Evolutionary conservation across 2,113 vertebrate species (phyloP), one percentile per base, ranked within the genome.

Genomic region (Chaetorhynchus papuensis): DNA sequence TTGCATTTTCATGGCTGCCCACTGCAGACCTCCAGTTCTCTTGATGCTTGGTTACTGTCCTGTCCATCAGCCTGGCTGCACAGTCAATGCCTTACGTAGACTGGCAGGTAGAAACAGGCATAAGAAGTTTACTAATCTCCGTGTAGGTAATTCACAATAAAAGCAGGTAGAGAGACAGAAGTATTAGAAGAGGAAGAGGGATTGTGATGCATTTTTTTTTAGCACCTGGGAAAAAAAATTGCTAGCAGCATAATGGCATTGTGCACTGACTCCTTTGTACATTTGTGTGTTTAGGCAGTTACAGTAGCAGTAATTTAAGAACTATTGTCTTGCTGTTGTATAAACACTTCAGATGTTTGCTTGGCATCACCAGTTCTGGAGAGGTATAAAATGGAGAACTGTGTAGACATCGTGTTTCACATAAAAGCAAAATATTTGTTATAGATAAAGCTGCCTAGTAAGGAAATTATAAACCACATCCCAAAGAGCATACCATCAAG

Each of bases 391-490:
- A 71, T 83, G 70, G 77, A 95, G 93, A 85, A 79, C 91, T 85
- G 53, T 89, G 69, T 86, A 96, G 94, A 90, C 85, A 65, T 52
- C 44, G 47, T 81, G 52, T 88, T 96, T 93, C 84, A 68, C 83
- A 68, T 87, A 79, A 89, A 96, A 95, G 85, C 83, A 90, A 94
- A 96, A 93, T 92, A 94, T 96, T 94, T 96, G 76, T 83, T 90
- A 10, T 86, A 94, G 94, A 92, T 92, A 87, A 95, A 93, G 71
- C 76, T 89, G 86, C 83, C 88, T 93, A 57, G 56, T 87, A 90
- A 96, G 94, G 83, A 95, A 97, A 86, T 89, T 83, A 68, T 71
- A 92, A 95, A 93, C 92, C 94, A 90, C 92, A 81, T 95, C 93
- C 88, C 88, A 77, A 74, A 70, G 82, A 88, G 54, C 63, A 44